Percentiles rank a stretch among this genome's conserved stretches.
Conservation (phyloP, 2,113 vertebrate species). For the Siniperca chuatsi region DNA sequence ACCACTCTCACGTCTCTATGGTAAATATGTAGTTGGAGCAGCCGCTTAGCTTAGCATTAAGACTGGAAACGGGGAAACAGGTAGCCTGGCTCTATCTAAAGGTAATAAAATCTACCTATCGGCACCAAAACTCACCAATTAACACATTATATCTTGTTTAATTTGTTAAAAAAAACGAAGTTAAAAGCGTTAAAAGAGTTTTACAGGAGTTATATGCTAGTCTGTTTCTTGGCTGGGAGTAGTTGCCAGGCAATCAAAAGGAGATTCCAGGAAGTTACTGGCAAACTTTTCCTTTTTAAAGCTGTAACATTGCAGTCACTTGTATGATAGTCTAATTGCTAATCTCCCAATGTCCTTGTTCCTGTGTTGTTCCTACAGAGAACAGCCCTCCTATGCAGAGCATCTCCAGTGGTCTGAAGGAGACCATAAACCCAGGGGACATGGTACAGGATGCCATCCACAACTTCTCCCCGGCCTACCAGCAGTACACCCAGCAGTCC, state of each 20-base stretch:
- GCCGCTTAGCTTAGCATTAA: background rate
- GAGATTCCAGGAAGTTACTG: background rate
- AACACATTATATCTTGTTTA: too few relatives aligned
- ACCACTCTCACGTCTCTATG: background rate
- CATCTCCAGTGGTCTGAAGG: constrained; percentile 95
- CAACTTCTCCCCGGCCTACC: constrained; percentile 92
- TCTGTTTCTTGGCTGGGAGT: background rate
- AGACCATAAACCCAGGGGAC: constrained; percentile 94
- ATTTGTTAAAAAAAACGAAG: too few relatives aligned
- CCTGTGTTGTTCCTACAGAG: constrained; percentile 73
- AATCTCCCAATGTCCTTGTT: background rate
- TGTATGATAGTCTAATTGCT: background rate
- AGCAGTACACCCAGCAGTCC: constrained; percentile 94
- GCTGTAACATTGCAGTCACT: background rate
- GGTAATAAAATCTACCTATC: too few relatives aligned
- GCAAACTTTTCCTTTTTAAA: background rate
- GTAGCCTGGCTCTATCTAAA: too few relatives aligned
- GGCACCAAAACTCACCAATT: too few relatives aligned
- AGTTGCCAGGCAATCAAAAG: background rate
- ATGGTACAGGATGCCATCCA: constrained; percentile 96
- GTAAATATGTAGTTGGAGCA: background rate
- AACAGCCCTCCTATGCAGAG: constrained; percentile 92
- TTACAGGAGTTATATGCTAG: too few relatives aligned
- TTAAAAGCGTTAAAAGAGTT: too few relatives aligned
- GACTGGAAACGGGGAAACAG: too few relatives aligned